Evolutionary conservation across 2,113 vertebrate genomes (phyloP).

Genomic region (Oenanthe oenanthe): DNA sequence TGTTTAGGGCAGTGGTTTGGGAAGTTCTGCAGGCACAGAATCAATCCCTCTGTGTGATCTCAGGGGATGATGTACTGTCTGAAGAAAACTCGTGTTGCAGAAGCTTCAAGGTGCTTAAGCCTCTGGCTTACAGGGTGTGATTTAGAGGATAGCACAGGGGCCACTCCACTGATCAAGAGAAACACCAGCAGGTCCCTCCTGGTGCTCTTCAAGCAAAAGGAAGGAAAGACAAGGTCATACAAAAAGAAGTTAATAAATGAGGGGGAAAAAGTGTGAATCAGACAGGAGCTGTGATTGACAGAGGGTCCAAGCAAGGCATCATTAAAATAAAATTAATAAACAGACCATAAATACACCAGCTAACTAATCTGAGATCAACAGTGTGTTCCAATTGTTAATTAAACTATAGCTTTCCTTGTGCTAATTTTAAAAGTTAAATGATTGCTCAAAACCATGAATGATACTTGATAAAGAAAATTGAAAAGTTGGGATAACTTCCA

Average conservation of each 20-base stretch:
- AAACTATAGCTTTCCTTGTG: neutral
- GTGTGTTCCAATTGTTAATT: neutral
- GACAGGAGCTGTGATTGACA: neutral
- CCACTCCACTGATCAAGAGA: slow-evolving; percentile 29
- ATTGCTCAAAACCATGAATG: neutral
- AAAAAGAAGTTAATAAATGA: neutral
- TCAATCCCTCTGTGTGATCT: neutral
- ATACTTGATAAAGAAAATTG: neutral
- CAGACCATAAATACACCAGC: neutral
- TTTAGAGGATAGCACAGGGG: neutral
- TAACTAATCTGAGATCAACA: neutral
- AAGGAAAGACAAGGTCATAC: neutral
- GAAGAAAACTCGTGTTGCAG: slow-evolving; percentile 40
- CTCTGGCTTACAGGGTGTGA: neutral
- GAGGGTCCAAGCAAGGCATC: neutral
- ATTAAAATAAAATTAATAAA: neutral
- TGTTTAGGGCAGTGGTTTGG: neutral
- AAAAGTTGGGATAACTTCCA: neutral
- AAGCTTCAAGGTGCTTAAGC: slow-evolving; percentile 21
- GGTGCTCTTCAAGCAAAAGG: neutral
- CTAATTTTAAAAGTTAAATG: neutral
- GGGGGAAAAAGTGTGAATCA: neutral
- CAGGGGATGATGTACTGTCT: slow-evolving; percentile 4
- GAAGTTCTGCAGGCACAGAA: neutral
- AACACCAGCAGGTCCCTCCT: neutral